Conservation (phyloP, 23 tunicate species). For the Styela clava region DNA sequence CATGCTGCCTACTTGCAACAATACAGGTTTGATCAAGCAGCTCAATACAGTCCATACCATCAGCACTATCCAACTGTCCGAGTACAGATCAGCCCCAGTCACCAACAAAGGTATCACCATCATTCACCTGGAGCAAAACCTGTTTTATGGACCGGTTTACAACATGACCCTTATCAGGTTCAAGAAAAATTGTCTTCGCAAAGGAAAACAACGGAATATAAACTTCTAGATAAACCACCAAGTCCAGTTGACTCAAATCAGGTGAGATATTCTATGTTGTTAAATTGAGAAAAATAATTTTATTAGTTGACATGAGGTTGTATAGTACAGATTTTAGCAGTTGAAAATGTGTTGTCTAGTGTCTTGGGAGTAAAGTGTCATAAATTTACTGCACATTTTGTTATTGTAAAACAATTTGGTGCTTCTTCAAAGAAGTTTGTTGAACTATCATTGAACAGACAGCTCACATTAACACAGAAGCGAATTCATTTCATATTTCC, state of each 20-base stretch:
- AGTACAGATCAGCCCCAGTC: conserved; percentile 13
- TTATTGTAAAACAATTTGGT: no score
- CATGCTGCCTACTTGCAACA: not conserved
- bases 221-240: conserved; percentile 15
- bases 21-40: not conserved
- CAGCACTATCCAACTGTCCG: not conserved
- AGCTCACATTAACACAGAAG: no score
- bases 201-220: not conserved
- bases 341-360: no score
- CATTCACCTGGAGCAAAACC: not conserved
- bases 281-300: no score
- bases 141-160: not conserved
- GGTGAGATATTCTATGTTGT: no score
- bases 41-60: not conserved
- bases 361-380: no score
- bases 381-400: no score
- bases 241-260: not conserved
- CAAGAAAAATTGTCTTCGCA: not conserved
- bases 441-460: no score
- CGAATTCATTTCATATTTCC: no score
- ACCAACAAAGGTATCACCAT: not conserved
- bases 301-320: no score
- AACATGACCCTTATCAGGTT: not conserved
- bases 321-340: no score
- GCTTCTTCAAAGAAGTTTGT: no score